Evolutionary conservation across 2,113 vertebrate species (phyloP).

Genomic region (Amia ocellicauda): DNA sequence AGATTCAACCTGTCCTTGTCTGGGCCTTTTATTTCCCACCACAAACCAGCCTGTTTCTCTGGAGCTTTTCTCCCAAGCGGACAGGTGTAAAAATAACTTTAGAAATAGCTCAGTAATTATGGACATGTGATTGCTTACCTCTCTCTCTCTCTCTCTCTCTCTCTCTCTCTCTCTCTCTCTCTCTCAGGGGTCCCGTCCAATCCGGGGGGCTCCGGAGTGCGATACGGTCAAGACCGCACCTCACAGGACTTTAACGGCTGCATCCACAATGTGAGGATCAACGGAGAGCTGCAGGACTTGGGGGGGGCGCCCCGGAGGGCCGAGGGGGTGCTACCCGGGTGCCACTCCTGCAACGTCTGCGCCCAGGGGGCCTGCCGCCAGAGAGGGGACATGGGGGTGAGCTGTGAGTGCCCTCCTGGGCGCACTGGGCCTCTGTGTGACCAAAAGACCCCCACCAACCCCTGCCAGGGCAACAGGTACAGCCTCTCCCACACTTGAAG

Average conservation of each 20-base stretch:
- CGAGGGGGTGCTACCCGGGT: constrained; percentile 80
- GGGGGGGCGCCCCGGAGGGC: constrained; percentile 67
- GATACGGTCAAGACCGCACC: constrained; percentile 77
- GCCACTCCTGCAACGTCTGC: constrained; percentile 90
- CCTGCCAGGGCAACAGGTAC: constrained; percentile 83
- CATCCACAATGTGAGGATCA: constrained; percentile 88
- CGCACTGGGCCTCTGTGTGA: constrained; percentile 82
- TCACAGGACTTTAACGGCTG: constrained; percentile 87
- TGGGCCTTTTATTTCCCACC: too few relatives aligned
- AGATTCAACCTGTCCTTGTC: too few relatives aligned
- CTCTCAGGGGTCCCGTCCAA: constrained; percentile 80
- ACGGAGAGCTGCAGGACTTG: constrained; percentile 90
- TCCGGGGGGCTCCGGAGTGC: constrained; percentile 75
- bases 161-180: background rate
- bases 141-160: too few relatives aligned
- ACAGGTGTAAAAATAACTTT: too few relatives aligned
- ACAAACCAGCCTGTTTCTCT: too few relatives aligned
- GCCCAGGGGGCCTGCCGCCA: constrained; percentile 83
- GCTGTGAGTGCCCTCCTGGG: constrained; percentile 87
- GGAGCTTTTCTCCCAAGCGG: too few relatives aligned
- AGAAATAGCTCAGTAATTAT: too few relatives aligned
- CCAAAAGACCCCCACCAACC: constrained; percentile 63
- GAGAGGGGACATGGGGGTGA: constrained; percentile 80
- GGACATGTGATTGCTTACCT: too few relatives aligned
- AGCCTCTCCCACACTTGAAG: background rate